These are phyloP conservation scores for Aplysina aerophoba DNA, from an alignment of 37 sponge, comb jelly and placozoan species.

Conservation along the genomic window DNA sequence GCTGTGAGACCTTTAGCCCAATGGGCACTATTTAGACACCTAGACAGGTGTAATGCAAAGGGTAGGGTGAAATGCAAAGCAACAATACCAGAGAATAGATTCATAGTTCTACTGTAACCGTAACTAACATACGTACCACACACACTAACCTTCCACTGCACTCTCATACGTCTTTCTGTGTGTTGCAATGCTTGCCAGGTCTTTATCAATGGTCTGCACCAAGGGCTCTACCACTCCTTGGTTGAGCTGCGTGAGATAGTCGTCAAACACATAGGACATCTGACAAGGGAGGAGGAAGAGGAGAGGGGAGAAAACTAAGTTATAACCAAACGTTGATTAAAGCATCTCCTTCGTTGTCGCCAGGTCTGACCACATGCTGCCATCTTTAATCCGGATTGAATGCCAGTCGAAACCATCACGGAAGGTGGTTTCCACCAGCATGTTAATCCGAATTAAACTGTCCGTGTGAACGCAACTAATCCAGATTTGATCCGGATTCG, in stretches of 20 bases:
- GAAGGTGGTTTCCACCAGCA: too few species aligned
- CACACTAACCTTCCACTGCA: background rate
- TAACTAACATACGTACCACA: background rate
- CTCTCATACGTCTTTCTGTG: background rate
- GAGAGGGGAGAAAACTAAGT: too few species aligned
- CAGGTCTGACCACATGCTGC: too few species aligned
- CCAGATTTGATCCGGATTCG: too few species aligned
- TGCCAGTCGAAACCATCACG: too few species aligned
- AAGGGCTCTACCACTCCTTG: slow-evolving; percentile 68
- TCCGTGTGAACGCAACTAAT: too few species aligned
- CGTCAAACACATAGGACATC: background rate
- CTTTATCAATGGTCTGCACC: background rate
- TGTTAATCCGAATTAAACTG: too few species aligned
- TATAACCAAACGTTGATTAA: too few species aligned
- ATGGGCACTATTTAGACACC: background rate
- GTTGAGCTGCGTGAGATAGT: slow-evolving; percentile 48
- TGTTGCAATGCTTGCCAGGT: background rate
- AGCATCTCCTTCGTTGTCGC: too few species aligned
- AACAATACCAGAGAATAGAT: background rate
- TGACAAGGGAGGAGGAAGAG: background rate
- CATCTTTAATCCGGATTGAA: too few species aligned
- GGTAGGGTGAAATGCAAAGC: background rate
- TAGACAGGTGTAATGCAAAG: background rate
- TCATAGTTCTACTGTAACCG: background rate
- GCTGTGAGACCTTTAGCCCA: background rate